These are phyloP conservation scores for Cheilosia grossa DNA, from an alignment of 2,888 invertebrate genomes.

Conservation along the genomic window DNA sequence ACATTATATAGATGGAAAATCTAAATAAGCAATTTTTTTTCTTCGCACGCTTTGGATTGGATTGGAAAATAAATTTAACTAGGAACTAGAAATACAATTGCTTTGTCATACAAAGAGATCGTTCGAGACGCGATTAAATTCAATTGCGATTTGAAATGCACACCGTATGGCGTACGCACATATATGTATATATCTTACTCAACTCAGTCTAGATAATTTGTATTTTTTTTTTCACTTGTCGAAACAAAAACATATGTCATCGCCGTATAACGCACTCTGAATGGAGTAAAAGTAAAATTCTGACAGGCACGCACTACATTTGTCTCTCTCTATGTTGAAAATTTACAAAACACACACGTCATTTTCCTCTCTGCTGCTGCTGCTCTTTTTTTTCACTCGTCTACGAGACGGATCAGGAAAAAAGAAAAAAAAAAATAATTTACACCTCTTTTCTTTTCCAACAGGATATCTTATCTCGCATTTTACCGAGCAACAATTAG, in stretches of 20 bases:
- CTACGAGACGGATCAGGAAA: slow-evolving; percentile 36
- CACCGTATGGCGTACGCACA: slow-evolving; percentile 19
- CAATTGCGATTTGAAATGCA: slow-evolving; percentile 47
- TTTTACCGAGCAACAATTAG: slow-evolving; percentile 67
- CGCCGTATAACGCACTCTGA: slow-evolving; percentile 52
- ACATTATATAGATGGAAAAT: slow-evolving; percentile 7
- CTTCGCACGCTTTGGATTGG: slow-evolving; percentile 1
- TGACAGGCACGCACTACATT: slow-evolving; percentile 49
- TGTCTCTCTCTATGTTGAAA: slow-evolving; percentile 44
- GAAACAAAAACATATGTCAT: slow-evolving; percentile 64
- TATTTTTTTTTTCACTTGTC: slow-evolving; percentile 42
- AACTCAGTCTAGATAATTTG: slow-evolving; percentile 20
- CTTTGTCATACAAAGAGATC: slow-evolving; percentile 47
- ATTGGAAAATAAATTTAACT: slow-evolving; percentile 20
- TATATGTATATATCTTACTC: slow-evolving; percentile 20
- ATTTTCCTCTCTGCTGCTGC: slow-evolving; percentile 60
- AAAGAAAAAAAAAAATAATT: slow-evolving; percentile 50
- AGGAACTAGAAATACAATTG: slow-evolving; percentile 34
- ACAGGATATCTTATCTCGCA: slow-evolving; percentile 43
- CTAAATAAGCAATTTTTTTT: slow-evolving; percentile 29
- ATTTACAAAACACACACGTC: slow-evolving; percentile 75
- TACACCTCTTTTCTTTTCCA: slow-evolving; percentile 53
- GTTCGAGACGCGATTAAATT: slow-evolving; percentile 1
- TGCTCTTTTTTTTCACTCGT: slow-evolving; percentile 47
- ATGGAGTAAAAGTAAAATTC: slow-evolving; percentile 55